A percentile compares a stretch with the other conserved stretches of the same genome.
These are phyloP conservation scores for Flexamia atlantica DNA, from an alignment of 2,888 invertebrate genomes.

Conservation along the genomic window DNA sequence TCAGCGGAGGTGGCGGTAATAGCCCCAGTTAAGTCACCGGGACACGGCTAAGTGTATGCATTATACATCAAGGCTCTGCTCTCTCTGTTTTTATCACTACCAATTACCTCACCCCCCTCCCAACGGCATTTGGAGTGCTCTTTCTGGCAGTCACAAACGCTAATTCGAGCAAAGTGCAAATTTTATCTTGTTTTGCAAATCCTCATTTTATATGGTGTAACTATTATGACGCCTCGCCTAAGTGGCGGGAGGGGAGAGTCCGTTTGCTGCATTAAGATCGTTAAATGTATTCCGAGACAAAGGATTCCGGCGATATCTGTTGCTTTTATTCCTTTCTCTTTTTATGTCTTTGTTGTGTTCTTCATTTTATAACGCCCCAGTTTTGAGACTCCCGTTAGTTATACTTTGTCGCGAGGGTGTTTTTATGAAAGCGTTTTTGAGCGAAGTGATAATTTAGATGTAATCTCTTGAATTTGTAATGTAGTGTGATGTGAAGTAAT, in stretches of 20 bases:
- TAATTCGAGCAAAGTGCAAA: slow-evolving; percentile 66
- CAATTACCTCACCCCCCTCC: slow-evolving; percentile 43
- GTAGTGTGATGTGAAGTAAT: too few relatives aligned
- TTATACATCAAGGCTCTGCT: slow-evolving; percentile 62
- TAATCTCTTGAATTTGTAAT: too few relatives aligned
- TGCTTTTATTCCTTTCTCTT: slow-evolving; percentile 16
- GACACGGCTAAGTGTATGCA: slow-evolving; percentile 61
- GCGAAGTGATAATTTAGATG: too few relatives aligned
- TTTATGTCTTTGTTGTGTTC: slow-evolving; percentile 6
- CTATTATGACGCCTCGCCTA: slow-evolving; percentile 61
- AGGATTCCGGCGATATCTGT: slow-evolving; percentile 32
- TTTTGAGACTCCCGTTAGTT: background rate
- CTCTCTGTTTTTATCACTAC: slow-evolving; percentile 59
- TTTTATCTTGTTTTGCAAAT: slow-evolving; percentile 65
- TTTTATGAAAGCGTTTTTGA: background rate
- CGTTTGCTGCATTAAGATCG: slow-evolving; percentile 32
- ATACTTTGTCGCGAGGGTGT: background rate
- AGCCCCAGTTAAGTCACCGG: slow-evolving; percentile 41
- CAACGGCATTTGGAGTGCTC: slow-evolving; percentile 46
- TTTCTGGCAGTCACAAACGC: slow-evolving; percentile 46
- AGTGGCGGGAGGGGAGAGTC: slow-evolving; percentile 40
- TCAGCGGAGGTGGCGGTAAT: slow-evolving; percentile 11
- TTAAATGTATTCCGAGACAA: slow-evolving; percentile 41
- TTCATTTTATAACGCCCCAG: background rate
- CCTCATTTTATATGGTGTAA: slow-evolving; percentile 65